phyloP scores from a whole-genome alignment of 2,113 vertebrate genomes.

The Rhea pennata region DNA sequence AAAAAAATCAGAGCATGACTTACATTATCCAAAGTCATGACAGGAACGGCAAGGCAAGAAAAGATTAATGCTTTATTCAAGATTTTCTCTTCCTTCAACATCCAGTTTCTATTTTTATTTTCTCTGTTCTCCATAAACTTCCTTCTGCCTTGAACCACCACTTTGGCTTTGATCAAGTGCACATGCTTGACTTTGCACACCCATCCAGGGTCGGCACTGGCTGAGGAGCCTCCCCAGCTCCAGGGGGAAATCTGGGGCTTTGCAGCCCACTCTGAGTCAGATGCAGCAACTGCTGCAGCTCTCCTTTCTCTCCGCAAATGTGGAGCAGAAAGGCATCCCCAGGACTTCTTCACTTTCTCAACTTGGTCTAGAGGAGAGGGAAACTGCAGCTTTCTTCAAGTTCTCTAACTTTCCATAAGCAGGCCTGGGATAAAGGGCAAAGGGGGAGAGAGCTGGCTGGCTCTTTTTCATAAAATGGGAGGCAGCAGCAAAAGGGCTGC shows the following conservation, averaged over 20 bases:
- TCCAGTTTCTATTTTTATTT: background rate
- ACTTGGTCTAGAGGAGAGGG: too few species aligned
- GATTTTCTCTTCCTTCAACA: background rate
- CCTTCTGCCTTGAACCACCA: background rate
- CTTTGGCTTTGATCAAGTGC: background rate
- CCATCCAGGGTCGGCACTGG: background rate
- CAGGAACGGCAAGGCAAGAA: background rate
- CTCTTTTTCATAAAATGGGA: background rate
- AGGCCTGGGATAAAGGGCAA: background rate
- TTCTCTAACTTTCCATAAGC: too few species aligned
- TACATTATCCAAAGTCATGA: background rate
- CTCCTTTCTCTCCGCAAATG: background rate
- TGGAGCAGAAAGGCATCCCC: background rate
- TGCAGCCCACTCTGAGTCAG: background rate
- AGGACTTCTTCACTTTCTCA: background rate
- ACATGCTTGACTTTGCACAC: background rate
- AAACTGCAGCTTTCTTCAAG: background rate
- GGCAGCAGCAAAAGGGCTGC: background rate
- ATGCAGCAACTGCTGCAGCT: background rate
- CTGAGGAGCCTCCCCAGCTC: too few species aligned
- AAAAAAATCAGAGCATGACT: background rate
- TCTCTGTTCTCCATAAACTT: background rate
- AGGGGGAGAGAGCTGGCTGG: background rate
- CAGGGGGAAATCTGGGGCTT: background rate
- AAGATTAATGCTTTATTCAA: background rate